These are phyloP conservation scores for Cotesia glomerata DNA, from an alignment of 1,140 invertebrate species.

Conservation along the genomic window DNA sequence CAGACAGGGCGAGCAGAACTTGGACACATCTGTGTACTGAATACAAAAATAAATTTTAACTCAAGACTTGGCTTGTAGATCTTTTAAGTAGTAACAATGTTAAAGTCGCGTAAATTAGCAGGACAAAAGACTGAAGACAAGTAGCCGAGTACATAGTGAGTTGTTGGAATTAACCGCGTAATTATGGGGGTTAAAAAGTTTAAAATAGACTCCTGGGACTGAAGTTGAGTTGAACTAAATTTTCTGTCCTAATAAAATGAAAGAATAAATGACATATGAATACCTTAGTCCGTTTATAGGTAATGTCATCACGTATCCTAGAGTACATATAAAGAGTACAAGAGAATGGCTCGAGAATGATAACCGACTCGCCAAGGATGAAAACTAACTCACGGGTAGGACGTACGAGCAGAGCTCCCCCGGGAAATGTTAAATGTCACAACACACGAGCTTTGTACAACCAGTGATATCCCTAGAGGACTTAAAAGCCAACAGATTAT, in stretches of 20 bases:
- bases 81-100: conserved; percentile 34
- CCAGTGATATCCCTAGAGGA: conserved; percentile 42
- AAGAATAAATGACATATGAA: too few relatives aligned
- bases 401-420: conserved; percentile 33
- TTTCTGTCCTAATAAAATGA: too few relatives aligned
- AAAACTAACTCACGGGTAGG: neutral
- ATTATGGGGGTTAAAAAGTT: neutral
- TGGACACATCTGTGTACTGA: conserved; percentile 55
- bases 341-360: neutral
- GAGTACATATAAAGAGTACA: neutral
- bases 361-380: neutral
- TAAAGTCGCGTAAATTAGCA: conserved; percentile 47
- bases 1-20: conserved; percentile 57
- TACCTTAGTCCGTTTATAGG: neutral
- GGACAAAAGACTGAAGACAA: conserved; percentile 25
- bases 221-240: too few relatives aligned
- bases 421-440: conserved; percentile 61
- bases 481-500: conserved; percentile 54
- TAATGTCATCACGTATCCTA: neutral
- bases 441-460: conserved; percentile 46
- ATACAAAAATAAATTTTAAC: conserved; percentile 62
- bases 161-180: neutral
- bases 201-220: too few relatives aligned
- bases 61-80: conserved; percentile 49
- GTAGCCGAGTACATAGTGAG: neutral